Base-by-base conservation (phyloP, 2,797 vertebrate genomes). In the Tapera naevia region DNA sequence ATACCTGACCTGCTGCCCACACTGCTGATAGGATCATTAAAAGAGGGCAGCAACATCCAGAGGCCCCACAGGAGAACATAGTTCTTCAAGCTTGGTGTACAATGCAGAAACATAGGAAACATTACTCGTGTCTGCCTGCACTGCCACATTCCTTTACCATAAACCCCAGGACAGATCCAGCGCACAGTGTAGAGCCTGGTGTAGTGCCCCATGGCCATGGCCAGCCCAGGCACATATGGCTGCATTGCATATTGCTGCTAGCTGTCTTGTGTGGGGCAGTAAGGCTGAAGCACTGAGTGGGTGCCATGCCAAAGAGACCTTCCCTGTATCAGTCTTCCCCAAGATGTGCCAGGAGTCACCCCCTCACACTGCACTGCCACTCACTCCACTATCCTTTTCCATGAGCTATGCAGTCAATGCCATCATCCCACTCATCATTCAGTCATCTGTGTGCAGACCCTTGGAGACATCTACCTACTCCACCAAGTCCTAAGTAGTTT, bases 141-240 rank as follows among this genome's bases (percentile, higher is more conserved):
- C 7, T 39, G 50, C 8, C 2, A 0, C 10, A 6, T 41, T 32
- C 11, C 9, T 18, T 30, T 41, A 18, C 7, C 2, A 1, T 56
- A 61, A 73, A 50, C 5, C 13, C 41, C 45, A 18, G 39, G 12
- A 19, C 10, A 48, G 48, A 13, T n/a, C 25, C 30, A 60, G 27
- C 4, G 12, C 32, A 6, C 0, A 1, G 27, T 14, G 12, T n/a
- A 14, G 30, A 56, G 11, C 2, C 1, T 43, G n/a, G 7, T 32
- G 27, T 0, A 1, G 27, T 22, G 3, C 6, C 25, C 56, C 43
- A 24, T 6, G 14, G 11, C n/a, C 14, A 6, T 13, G 32, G 15
- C 7, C 58, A 72, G 12, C 14, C 15, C 25, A 27, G 21, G 11
- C 16, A 32, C 0, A 0, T 3, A 6, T 0, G 17, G 6, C 7